Conservation (phyloP, 2,888 invertebrate species). For the Pristionchus exspectatus region DNA sequence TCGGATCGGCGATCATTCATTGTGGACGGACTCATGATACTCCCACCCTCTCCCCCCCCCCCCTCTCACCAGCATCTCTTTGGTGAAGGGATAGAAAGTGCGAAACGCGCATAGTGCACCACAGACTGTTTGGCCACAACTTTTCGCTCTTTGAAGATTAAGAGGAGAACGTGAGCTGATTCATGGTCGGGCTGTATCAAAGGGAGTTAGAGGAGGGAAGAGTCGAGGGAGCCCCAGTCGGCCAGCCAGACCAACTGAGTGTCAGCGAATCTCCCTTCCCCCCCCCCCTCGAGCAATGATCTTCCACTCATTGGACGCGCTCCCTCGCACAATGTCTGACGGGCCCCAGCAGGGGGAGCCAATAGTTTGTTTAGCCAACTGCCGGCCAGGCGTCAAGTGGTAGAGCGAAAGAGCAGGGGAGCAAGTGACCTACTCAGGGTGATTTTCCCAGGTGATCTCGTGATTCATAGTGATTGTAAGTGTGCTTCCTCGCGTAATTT, state of each 20-base stretch:
- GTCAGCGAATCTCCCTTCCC: neutral
- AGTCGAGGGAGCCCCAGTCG: neutral
- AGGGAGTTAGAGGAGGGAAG: neutral
- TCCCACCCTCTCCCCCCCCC: neutral
- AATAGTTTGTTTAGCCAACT: conserved; percentile 43
- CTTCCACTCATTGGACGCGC: no score
- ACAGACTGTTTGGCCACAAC: conserved; percentile 4
- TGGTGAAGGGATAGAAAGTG: neutral
- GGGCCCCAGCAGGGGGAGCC: no score
- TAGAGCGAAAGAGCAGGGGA: neutral
- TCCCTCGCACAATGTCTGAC: no score
- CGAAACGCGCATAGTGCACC: neutral
- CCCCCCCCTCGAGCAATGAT: no score
- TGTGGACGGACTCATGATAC: neutral
- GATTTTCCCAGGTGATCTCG: neutral
- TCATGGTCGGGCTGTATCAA: conserved; percentile 11
- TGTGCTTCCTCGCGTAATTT: neutral
- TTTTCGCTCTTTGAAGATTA: neutral
- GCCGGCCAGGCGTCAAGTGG: conserved; percentile 15
- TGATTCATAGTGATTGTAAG: neutral
- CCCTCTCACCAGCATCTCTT: neutral
- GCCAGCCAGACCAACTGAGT: neutral
- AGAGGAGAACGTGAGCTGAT: neutral
- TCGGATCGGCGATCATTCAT: no score
- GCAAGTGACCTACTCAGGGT: neutral